Base-by-base conservation (phyloP, 2,888 invertebrate genomes). In the Sturmia bella region DNA sequence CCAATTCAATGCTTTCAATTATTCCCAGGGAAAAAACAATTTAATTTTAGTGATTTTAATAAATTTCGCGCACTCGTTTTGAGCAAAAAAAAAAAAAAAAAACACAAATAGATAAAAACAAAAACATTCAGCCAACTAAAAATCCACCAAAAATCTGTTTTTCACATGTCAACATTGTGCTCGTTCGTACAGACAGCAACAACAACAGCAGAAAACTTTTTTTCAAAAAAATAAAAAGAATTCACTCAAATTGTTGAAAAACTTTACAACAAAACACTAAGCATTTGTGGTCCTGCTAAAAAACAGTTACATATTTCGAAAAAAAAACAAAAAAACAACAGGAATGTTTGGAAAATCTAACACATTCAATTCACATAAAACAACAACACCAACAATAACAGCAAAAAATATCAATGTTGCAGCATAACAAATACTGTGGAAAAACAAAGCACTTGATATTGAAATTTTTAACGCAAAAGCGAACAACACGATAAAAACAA, bases 121-220 rank as follows among this genome's bases (percentile, higher is more conserved):
- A n/a, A 1, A 32, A 9, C 32, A 32, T 32, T 32, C 9, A 32
- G 32, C 0, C 15, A 12, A 74, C 56, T 32, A 43, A 54, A 54
- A 32, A 54, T 66, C 24, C 56, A 21, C 24, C 45, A 45, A 66
- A 74, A 74, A 57, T 74, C 74, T 74, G 56, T 56, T 74, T 66
- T 63, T 48, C 56, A 66, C 74, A 64, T 74, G 74, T 74, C 64
- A 74, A 64, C 64, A 74, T 37, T 73, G 13, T 56, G 32, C n/a
- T 54, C 37, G 7, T 32, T n/a, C n/a, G 39, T 45, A 13, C 56
- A 3, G 15, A 50, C 17, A 32, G 41, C 61, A 52, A 72, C n/a
- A 32, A 27, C 9, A 3, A 52, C 61, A 52, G 61, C n/a, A 32
- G 17, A 4, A 3, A 56, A 6, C 21, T 21, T 4, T 41, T 45